These are phyloP conservation scores for Hystrix cristata DNA, from an alignment of 2,113 vertebrate genomes.

Conservation along the genomic window DNA sequence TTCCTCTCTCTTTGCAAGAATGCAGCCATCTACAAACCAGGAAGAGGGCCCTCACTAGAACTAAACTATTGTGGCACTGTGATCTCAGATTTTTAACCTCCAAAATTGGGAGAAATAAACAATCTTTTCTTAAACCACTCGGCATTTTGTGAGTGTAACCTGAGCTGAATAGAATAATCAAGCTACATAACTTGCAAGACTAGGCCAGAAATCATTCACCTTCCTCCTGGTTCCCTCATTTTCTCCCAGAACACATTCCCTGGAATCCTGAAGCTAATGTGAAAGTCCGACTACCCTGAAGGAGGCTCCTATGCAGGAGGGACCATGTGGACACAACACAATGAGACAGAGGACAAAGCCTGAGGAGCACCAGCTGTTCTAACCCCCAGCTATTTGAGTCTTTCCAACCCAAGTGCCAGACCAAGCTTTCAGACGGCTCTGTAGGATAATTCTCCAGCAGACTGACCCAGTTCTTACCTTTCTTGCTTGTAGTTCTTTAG, in stretches of 20 bases:
- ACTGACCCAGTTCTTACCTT: not conserved
- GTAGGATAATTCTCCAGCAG: not conserved
- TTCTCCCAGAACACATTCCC: not conserved
- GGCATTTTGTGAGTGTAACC: not conserved
- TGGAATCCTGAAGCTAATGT: not conserved
- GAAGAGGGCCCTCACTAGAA: not conserved
- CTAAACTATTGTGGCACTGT: too few relatives aligned
- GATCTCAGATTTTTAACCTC: not conserved
- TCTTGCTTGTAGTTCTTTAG: not conserved
- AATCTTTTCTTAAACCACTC: not conserved
- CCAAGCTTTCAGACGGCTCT: not conserved
- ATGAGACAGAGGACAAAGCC: not conserved
- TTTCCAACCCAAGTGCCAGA: not conserved
- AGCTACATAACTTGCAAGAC: not conserved
- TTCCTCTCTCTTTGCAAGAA: not conserved
- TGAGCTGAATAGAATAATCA: not conserved
- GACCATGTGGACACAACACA: not conserved
- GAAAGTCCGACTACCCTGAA: not conserved
- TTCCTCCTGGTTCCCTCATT: not conserved
- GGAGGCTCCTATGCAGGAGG: not conserved
- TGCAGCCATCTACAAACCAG: not conserved
- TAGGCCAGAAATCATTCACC: not conserved
- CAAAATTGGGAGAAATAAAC: not conserved
- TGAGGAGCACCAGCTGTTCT: not conserved
- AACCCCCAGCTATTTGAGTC: not conserved